Conservation (phyloP, 2,888 invertebrate genomes). For the Ashinkailepas kermadecensis region DNA sequence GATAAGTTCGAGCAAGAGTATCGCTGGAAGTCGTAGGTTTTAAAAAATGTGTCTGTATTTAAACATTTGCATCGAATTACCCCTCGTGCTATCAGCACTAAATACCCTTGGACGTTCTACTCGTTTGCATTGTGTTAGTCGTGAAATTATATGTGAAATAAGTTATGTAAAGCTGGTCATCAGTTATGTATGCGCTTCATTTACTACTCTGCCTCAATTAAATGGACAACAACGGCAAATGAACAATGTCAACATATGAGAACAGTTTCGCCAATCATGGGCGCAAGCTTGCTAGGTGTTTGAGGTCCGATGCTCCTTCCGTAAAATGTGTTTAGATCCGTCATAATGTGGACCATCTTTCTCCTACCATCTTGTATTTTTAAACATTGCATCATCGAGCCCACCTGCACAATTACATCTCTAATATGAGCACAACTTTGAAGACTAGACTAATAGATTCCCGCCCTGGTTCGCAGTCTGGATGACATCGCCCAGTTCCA, state of each 20-base stretch:
- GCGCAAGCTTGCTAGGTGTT: background rate
- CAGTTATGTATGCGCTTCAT: no score
- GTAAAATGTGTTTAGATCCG: background rate
- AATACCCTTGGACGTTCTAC: no score
- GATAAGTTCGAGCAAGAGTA: no score
- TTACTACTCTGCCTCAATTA: background rate
- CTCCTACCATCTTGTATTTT: background rate
- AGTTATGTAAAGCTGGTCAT: background rate
- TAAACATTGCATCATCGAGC: background rate
- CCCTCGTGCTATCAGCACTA: no score
- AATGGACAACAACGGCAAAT: background rate
- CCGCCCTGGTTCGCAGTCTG: background rate
- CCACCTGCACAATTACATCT: no score
- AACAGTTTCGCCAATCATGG: background rate
- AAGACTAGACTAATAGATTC: background rate
- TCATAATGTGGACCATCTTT: background rate
- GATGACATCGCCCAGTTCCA: slow-evolving; percentile 2
- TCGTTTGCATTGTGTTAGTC: no score
- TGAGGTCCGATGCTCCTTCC: background rate
- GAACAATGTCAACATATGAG: background rate
- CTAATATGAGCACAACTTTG: background rate
- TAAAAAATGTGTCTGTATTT: no score
- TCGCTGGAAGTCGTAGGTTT: no score
- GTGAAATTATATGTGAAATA: background rate
- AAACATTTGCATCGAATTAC: no score